Percentiles rank a stretch among this genome's conserved stretches.
phyloP scores from a whole-genome alignment of 2,113 vertebrate species.

The Ptyas mucosa region DNA sequence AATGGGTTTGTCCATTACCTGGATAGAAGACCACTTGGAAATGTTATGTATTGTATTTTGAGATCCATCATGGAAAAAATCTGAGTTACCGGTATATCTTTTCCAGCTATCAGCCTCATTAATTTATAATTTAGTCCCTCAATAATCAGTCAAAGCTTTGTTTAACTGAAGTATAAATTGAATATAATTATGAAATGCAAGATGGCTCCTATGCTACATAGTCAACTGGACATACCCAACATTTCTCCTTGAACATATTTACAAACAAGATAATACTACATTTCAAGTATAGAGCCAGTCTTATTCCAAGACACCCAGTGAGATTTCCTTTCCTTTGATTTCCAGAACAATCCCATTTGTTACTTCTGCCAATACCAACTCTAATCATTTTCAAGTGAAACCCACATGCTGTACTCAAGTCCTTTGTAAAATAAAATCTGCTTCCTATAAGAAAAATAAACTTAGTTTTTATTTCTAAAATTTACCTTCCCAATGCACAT shows the following conservation, averaged over 20 bases:
- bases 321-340: not conserved
- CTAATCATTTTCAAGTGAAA: conserved; percentile 10
- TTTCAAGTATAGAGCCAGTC: not conserved
- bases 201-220: conserved; percentile 11
- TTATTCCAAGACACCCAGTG: not conserved
- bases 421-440: conserved; percentile 7
- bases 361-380: conserved; percentile 13
- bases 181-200: conserved; percentile 4
- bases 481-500: not conserved
- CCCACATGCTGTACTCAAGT: not conserved
- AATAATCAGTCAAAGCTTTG: not conserved
- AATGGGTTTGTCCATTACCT: not conserved
- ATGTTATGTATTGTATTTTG: not conserved
- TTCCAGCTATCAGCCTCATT: not conserved
- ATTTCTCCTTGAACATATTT: conserved; percentile 10
- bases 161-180: not conserved
- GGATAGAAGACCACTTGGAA: not conserved
- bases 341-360: not conserved
- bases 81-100: not conserved
- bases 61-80: not conserved
- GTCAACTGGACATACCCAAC: not conserved
- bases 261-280: not conserved
- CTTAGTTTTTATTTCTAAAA: conserved; percentile 19
- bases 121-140: not conserved
- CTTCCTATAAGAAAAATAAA: not conserved